These are phyloP conservation scores for Campoplex nolae DNA, from an alignment of 2,888 invertebrate genomes.

Conservation along the genomic window DNA sequence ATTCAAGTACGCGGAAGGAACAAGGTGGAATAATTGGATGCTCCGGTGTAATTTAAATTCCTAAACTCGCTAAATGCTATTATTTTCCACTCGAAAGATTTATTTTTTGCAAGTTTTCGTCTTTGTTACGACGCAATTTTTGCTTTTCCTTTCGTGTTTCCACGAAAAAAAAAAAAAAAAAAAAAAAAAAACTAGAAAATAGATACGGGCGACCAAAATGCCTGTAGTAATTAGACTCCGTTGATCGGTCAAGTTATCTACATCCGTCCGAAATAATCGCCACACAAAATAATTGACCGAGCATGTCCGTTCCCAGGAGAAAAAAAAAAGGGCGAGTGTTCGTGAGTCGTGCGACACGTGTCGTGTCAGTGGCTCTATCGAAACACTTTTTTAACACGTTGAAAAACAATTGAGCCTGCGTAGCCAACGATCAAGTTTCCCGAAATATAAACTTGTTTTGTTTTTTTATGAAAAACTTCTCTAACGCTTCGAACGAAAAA, in stretches of 20 bases:
- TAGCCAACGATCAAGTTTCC: too few relatives aligned
- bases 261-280: conserved; percentile 29
- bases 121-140: neutral
- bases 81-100: neutral
- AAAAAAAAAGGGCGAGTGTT: neutral
- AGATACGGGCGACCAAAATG: neutral
- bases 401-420: neutral
- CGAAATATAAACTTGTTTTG: too few relatives aligned
- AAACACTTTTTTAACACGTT: neutral
- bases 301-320: neutral
- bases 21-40: neutral
- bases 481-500: neutral
- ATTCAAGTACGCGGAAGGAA: neutral
- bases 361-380: neutral
- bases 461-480: too few relatives aligned
- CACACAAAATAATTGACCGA: conserved; percentile 27
- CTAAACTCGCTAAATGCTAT: neutral
- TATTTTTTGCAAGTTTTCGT: neutral
- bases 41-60: neutral
- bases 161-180: neutral
- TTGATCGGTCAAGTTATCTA: conserved; percentile 27
- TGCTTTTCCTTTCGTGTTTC: neutral
- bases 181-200: neutral
- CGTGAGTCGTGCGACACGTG: neutral
- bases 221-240: neutral